Evolutionary conservation across 2,888 invertebrate genomes (phyloP), one percentile per base, ranked within the genome.

Genomic region (Listrodromus nycthemerus): DNA sequence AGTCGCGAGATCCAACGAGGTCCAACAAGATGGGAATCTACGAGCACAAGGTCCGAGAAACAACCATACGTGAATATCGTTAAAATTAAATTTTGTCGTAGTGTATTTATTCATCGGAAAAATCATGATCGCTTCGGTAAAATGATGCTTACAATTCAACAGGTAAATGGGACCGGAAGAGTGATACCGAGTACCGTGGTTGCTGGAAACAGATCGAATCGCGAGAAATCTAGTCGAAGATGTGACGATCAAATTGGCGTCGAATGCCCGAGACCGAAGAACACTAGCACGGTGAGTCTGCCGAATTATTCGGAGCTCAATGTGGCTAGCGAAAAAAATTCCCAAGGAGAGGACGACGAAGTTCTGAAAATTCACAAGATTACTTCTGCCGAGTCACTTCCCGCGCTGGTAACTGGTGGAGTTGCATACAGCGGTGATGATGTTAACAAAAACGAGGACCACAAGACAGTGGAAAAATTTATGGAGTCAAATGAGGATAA

Each of bases 291-390:
- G 3, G 93, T 94, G 76, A 95, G 95, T 21, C 89, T 95, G 78
- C 95, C 95, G 19, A 95, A 94, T 90, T 95, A 94, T 90, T 94
- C 92, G 86, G 94, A 95, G 86, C 89, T 94, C 66, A 93, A 93
- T 88, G 86, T 61, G 76, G 80, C 82, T 48, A 83, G 52, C 30
- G 77, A 80, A 0, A 63, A 41, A 41, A 41, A 63, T 50, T 41
- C 55, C 3, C 61, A 52, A 10, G 66, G 24, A 19, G 78, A 76
- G 7, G 70, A 77, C 45, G 76, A 83, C 27, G 78, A 13, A 27
- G 71, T 78, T 41, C 58, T 78, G 7, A 80, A 67, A 45, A 65
- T 77, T 45, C 78, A 55, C 30, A 84, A 86, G 55, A 75, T 86
- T 78, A 80, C 82, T 50, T 80, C 69, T 7, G 82, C 87, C 0